phyloP scores from a whole-genome alignment of 2,797 vertebrate genomes.

The Lepidocolaptes lacrymiger region DNA sequence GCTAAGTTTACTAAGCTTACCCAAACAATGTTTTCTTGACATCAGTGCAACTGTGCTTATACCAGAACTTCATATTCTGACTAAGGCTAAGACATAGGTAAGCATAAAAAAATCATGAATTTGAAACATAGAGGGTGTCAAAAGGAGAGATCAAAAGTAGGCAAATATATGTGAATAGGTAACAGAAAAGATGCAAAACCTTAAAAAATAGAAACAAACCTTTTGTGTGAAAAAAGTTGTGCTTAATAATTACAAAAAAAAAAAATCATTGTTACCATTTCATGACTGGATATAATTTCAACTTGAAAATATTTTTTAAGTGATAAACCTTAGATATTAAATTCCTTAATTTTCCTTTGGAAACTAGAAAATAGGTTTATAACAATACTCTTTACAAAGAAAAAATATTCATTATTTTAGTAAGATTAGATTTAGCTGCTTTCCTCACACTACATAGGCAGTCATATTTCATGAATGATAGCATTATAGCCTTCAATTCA shows the following conservation, averaged over 20 bases:
- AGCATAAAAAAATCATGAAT: background rate
- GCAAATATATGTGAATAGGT: background rate
- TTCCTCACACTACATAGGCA: background rate
- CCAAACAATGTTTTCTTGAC: background rate
- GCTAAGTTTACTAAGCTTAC: background rate
- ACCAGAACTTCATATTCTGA: background rate
- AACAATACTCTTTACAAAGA: background rate
- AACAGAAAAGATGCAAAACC: background rate
- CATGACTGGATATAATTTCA: background rate
- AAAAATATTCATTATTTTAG: background rate
- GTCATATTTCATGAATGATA: background rate
- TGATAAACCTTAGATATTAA: background rate
- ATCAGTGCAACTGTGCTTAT: background rate
- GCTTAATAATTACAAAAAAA: background rate
- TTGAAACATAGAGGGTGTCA: background rate
- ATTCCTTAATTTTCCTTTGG: background rate
- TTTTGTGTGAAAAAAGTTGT: background rate
- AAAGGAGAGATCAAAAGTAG: background rate
- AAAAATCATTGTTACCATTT: background rate
- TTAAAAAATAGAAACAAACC: background rate
- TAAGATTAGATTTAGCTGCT: background rate
- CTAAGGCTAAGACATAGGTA: background rate
- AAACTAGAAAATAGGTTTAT: background rate
- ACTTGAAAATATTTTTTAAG: background rate
- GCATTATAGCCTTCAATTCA: background rate